phyloP scores from a whole-genome alignment of 2,113 vertebrate genomes.

The Fregetta grallaria region DNA sequence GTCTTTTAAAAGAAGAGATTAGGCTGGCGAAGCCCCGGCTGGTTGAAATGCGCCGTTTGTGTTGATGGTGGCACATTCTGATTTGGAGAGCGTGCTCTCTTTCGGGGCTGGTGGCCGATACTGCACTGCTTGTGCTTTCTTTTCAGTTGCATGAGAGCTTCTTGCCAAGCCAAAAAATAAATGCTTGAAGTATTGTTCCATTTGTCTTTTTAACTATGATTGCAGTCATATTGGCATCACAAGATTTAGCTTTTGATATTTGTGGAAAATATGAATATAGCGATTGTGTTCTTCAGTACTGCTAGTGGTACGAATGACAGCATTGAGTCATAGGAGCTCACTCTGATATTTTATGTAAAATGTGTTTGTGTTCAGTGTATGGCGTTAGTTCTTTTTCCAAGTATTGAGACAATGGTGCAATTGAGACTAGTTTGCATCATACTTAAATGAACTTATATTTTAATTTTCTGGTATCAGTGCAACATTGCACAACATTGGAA shows the following conservation, averaged over 20 bases:
- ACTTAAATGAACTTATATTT: neutral
- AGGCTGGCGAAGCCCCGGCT: neutral
- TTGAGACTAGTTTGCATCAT: neutral
- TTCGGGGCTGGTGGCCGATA: neutral
- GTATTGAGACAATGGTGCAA: neutral
- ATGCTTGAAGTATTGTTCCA: neutral
- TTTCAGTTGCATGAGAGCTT: neutral
- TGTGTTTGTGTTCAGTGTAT: neutral
- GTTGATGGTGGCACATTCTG: conserved; percentile 52
- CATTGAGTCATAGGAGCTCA: neutral
- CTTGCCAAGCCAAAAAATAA: conserved; percentile 5
- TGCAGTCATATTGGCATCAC: conserved; percentile 58
- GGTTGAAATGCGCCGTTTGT: neutral
- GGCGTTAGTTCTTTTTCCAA: neutral
- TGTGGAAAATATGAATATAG: conserved; percentile 36
- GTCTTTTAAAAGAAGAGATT: conserved; percentile 22
- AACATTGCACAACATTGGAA: neutral
- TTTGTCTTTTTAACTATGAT: conserved; percentile 32
- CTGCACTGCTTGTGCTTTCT: neutral
- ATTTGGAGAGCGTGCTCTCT: neutral
- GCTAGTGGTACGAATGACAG: neutral
- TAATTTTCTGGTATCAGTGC: neutral
- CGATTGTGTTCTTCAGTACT: neutral
- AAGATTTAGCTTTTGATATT: conserved; percentile 34
- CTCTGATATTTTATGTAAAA: conserved; percentile 1